Percentiles rank a stretch among this genome's conserved stretches.
phyloP scores from a whole-genome alignment of 2,113 vertebrate species.

The Amblyopsis rosae region DNA sequence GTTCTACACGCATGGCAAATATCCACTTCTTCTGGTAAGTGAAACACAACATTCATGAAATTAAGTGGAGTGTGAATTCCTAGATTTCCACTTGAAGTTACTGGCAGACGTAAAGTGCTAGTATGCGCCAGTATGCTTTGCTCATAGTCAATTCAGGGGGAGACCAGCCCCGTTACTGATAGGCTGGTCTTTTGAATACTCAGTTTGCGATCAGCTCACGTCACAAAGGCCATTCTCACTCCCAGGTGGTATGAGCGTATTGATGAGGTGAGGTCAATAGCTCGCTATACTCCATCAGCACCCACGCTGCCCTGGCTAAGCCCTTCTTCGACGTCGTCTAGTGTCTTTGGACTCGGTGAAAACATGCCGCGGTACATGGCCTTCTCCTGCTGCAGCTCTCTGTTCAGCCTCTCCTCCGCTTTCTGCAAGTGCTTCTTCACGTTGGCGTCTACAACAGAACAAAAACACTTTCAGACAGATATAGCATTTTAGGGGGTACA shows the following conservation, averaged over 20 bases:
- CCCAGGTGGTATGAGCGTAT: conserved; percentile 23
- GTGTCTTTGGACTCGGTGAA: conserved; percentile 51
- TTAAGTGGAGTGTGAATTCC: background rate
- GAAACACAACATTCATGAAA: conserved; percentile 3
- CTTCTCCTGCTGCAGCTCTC: conserved; percentile 81
- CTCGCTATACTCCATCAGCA: conserved; percentile 30
- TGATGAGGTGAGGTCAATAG: background rate
- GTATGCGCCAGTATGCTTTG: too few species aligned
- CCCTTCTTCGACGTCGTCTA: conserved; percentile 6
- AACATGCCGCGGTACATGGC: conserved; percentile 89
- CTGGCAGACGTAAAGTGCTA: background rate
- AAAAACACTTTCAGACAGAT: conserved; percentile 1
- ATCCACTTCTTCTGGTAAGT: conserved; percentile 19
- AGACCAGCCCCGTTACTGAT: too few species aligned
- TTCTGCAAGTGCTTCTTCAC: conserved; percentile 83
- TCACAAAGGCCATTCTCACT: conserved; percentile 21
- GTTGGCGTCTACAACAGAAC: conserved; percentile 74
- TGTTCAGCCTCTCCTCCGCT: conserved; percentile 80
- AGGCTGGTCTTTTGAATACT: background rate
- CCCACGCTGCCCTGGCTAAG: conserved; percentile 40
- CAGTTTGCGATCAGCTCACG: conserved; percentile 10
- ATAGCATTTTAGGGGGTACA: background rate
- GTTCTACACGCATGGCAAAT: conserved; percentile 52
- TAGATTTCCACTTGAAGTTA: background rate
- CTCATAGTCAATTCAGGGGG: too few species aligned